Conservation (phyloP, 2,113 vertebrate species). For the Vulpes lagopus region DNA sequence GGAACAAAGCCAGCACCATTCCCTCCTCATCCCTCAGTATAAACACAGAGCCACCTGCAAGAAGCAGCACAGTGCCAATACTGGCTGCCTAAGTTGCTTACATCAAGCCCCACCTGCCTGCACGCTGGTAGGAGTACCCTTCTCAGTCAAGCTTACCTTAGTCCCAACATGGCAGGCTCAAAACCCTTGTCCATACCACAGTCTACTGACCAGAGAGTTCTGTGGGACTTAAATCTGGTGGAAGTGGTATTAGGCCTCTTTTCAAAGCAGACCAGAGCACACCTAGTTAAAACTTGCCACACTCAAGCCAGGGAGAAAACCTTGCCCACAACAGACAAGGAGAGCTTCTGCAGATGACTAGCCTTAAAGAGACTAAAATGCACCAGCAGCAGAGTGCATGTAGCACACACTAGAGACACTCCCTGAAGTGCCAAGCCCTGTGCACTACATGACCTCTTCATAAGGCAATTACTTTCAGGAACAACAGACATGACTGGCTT, state of each 20-base stretch:
- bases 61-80: not conserved
- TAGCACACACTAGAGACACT: not conserved
- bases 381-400: not conserved
- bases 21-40: not conserved
- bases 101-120: not conserved
- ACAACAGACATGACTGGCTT: not conserved
- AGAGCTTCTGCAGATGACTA: not conserved
- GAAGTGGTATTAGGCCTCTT: not conserved
- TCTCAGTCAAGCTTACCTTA: not conserved
- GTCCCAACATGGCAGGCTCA: not conserved
- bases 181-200: not conserved
- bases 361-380: not conserved
- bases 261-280: not conserved
- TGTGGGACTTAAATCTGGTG: not conserved
- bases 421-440: not conserved
- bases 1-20: not conserved
- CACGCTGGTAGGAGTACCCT: not conserved
- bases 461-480: not conserved
- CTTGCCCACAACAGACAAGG: not conserved
- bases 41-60: not conserved
- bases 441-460: not conserved
- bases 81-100: not conserved
- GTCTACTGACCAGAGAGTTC: not conserved
- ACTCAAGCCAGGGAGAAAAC: not conserved
- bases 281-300: not conserved